Base-by-base conservation (phyloP, 2,888 invertebrate genomes). In the Nomada fabriciana region DNA sequence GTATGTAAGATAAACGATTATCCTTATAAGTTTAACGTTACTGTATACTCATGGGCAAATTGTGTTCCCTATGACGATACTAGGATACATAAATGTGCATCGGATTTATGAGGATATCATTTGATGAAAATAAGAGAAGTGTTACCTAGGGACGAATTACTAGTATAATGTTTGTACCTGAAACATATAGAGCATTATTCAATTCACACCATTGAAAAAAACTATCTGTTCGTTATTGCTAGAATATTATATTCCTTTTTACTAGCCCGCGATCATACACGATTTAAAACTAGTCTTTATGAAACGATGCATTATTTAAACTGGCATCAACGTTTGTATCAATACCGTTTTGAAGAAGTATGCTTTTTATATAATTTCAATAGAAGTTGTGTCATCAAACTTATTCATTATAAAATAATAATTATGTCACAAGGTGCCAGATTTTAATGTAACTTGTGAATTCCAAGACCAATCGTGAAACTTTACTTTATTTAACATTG, bases 1-100 rank as follows among this genome's bases (percentile, higher is more conserved):
- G 93, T 94, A 94, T 94, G 93, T 94, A 94, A 94, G 93, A 93
- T 90, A 90, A 86, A 89, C 75, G 76, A 77, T 90, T 86, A 75
- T 83, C 84, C 78, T 74, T 90, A 82, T 87, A 87, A 82, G 80
- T 90, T 90, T 84, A 82, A 82, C 80, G 68, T 89, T 86, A 86
- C 89, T 84, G 77, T 83, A 89, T 65, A 83, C 86, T 88, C 86
- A 86, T 81, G 84, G 86, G 88, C 83, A 88, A 87, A 82, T 85
- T 90, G 84, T 87, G 88, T 89, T 90, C 88, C 87, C 89, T 90
- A 89, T 89, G 89, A 91, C 87, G 88, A 89, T 86, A 90, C 86
- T 86, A 88, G 87, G 78, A 86, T 86, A 84, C 80, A 86, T 76
- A 79, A 87, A 86, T 86, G 82, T 84, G 80, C 89, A 89, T 90